phyloP scores from a whole-genome alignment of 2,113 vertebrate species.

The Dipodomys stephensi region DNA sequence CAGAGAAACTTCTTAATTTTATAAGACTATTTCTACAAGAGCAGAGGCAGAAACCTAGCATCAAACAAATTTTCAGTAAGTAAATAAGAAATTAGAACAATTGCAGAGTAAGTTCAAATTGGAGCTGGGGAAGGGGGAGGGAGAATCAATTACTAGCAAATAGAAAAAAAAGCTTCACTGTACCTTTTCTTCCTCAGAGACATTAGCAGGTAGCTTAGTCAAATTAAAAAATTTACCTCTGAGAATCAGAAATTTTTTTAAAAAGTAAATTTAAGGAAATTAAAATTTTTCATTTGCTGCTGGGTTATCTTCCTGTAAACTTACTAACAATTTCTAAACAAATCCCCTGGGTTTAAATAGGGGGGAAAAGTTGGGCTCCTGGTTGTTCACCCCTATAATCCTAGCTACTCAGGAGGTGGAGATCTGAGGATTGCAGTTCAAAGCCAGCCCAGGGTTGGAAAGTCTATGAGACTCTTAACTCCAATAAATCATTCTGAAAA shows the following conservation, averaged over 20 bases:
- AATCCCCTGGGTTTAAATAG: background rate
- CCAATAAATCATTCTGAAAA: too few relatives aligned
- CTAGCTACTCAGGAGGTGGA: too few relatives aligned
- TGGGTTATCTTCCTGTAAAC: background rate
- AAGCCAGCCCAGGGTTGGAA: too few relatives aligned
- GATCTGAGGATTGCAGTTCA: too few relatives aligned
- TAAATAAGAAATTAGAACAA: background rate
- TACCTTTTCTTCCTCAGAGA: background rate
- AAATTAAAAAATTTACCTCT: background rate
- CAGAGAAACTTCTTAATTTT: background rate
- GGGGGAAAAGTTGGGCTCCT: background rate
- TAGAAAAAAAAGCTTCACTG: background rate
- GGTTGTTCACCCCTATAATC: too few relatives aligned
- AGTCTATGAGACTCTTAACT: too few relatives aligned
- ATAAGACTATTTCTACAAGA: background rate
- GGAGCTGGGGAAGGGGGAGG: background rate
- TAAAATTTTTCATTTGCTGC: background rate
- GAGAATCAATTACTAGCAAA: background rate
- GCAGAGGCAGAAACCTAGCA: background rate
- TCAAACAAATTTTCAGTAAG: background rate
- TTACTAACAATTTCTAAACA: background rate
- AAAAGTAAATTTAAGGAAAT: background rate
- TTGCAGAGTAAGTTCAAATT: background rate
- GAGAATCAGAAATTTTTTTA: background rate
- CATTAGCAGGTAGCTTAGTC: background rate